Base-by-base conservation (phyloP, 2,797 vertebrate species). In the Emydoidea blandingii region DNA sequence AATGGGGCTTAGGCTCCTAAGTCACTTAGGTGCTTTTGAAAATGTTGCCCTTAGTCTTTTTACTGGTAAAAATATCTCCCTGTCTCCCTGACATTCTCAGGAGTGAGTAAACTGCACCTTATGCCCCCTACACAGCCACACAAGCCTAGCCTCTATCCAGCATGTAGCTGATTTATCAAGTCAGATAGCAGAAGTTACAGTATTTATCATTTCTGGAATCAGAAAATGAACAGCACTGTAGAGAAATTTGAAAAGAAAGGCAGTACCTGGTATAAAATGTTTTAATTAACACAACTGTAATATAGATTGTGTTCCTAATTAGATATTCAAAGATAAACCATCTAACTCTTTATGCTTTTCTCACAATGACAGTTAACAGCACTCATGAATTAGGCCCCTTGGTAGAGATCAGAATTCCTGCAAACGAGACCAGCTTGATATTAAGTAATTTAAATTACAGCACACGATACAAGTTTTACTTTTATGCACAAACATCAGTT, bases 391-490 rank as follows among this genome's bases (percentile, higher is more conserved):
- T 99, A 97, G 99, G 99, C 95, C 99, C 98, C 85, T 95, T 99
- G 98, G 97, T 99, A 97, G 98, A 99, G 98, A 97, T 99, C 97
- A 98, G 98, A 97, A 98, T 99, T 97, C 98, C 98, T 78, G 98
- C 99, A 98, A 99, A 99, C 56, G 99, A 99, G 98, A 99, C 99
- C 96, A 99, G 98, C 93, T 96, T 99, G 98, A 99, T 98, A 97
- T 98, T 99, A 98, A 98, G 97, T 97, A 98, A 99, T 98, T 99
- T 99, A 98, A 99, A 99, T 98, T 99, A 99, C 98, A 99, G 99
- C 98, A 99, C 99, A 31, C 99, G 99, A 96, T 99, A 99, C 98
- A 99, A 99, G 98, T 99, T 99, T 98, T 99, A 99, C 98, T 99
- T 99, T 97, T 99, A 98, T 4, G 99, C 99, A 56, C 98, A 98